Conservation (phyloP, 2,888 invertebrate genomes). For the Apamea monoglypha region DNA sequence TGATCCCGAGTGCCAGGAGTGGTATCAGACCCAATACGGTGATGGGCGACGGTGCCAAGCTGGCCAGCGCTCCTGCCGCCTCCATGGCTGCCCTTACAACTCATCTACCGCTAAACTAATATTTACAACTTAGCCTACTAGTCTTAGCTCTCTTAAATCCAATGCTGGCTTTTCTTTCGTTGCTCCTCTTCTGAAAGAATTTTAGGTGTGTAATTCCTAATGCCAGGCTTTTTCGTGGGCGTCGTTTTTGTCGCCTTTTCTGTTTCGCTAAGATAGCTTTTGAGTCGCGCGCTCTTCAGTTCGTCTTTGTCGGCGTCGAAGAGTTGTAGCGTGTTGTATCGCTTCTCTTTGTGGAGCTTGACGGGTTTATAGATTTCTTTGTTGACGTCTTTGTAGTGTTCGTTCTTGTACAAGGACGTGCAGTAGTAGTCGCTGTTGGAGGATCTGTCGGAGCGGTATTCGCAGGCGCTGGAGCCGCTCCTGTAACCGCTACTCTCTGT, state of each 20-base stretch:
- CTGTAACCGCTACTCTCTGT: constrained; percentile 87
- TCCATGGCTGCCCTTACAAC: constrained; percentile 82
- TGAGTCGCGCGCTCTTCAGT: constrained; percentile 79
- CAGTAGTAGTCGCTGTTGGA: constrained; percentile 85
- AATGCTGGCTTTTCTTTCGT: constrained; percentile 90
- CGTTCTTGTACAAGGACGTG: constrained; percentile 88
- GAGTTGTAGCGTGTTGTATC: constrained; percentile 84
- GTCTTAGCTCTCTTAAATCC: constrained; percentile 90
- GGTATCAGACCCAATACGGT: constrained; percentile 94
- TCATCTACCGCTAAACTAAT: constrained; percentile 86
- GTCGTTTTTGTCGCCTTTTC: constrained; percentile 86
- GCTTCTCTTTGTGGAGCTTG: constrained; percentile 87
- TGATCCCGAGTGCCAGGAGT: constrained; percentile 94
- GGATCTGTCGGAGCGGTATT: constrained; percentile 84
- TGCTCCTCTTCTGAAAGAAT: constrained; percentile 91
- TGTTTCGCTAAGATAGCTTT: constrained; percentile 82
- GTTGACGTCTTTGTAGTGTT: constrained; percentile 86
- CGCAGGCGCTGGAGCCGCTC: constrained; percentile 86
- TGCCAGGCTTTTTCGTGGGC: constrained; percentile 89
- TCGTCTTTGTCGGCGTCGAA: constrained; percentile 83
- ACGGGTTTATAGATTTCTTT: constrained; percentile 88
- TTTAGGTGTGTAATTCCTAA: constrained; percentile 93
- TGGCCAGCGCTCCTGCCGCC: constrained; percentile 89
- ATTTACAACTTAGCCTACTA: constrained; percentile 88
- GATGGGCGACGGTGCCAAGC: constrained; percentile 91